phyloP scores from a whole-genome alignment of 1,140 invertebrate species.

The Drosophila ohnishii region DNA sequence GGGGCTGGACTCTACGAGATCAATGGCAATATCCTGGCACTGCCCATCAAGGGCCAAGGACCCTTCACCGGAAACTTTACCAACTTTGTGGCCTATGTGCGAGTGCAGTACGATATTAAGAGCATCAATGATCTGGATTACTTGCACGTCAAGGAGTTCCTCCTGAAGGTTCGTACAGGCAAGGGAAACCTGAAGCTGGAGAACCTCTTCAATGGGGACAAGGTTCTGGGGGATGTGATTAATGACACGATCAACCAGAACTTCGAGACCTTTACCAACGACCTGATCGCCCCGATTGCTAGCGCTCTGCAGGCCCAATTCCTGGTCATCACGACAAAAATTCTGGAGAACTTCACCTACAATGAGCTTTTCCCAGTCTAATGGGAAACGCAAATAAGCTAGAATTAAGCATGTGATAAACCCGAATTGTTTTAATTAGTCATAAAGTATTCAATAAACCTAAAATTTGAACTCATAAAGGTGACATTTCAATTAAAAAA shows the following conservation, averaged over 20 bases:
- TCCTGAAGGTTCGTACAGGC: constrained; percentile 85
- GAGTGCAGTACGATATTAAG: constrained; percentile 84
- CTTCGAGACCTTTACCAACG: constrained; percentile 85
- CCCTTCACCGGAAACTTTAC: constrained; percentile 86
- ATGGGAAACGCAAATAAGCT: constrained; percentile 35
- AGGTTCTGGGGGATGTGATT: constrained; percentile 85
- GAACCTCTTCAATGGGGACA: constrained; percentile 87
- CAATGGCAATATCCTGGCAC: constrained; percentile 85
- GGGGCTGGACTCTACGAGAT: constrained; percentile 86
- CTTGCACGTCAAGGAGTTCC: constrained; percentile 84
- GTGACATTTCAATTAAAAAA: background rate
- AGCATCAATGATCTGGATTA: constrained; percentile 84
- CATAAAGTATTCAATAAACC: constrained; percentile 51
- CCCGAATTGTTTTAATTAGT: constrained; percentile 64
- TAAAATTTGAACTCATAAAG: constrained; percentile 10
- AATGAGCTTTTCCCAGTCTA: constrained; percentile 85
- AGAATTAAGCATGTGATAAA: constrained; percentile 72
- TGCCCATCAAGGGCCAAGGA: constrained; percentile 86
- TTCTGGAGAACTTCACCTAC: constrained; percentile 85
- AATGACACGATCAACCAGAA: constrained; percentile 87
- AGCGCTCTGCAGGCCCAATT: constrained; percentile 85
- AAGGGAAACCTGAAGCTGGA: constrained; percentile 85
- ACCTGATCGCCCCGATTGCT: constrained; percentile 85
- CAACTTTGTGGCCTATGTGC: constrained; percentile 84
- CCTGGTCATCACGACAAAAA: constrained; percentile 84